Evolutionary conservation across 2,113 vertebrate species (phyloP).

Genomic region (Microcebus murinus): DNA sequence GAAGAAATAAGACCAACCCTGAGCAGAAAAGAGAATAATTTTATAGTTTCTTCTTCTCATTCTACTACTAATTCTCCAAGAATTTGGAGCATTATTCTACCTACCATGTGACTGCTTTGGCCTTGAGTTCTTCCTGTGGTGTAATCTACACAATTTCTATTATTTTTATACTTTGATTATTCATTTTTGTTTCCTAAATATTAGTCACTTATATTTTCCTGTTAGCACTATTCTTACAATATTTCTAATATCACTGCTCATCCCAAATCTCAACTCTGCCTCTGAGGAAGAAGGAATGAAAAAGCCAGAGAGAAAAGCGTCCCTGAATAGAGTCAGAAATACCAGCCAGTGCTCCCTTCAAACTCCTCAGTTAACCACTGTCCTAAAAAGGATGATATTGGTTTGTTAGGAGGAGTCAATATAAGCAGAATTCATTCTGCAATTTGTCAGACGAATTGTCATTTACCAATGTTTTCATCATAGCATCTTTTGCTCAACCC

Average conservation of each 20-base stretch:
- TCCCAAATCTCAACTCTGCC: not conserved
- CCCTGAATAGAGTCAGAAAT: not conserved
- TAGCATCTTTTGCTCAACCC: not conserved
- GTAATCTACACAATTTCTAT: not conserved
- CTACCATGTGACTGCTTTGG: not conserved
- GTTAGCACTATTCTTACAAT: not conserved
- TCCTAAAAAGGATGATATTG: not conserved
- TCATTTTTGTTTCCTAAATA: not conserved
- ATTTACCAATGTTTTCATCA: not conserved
- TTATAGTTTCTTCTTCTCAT: not conserved
- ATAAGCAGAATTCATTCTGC: not conserved
- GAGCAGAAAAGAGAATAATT: not conserved
- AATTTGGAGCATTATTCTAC: not conserved
- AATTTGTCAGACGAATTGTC: not conserved
- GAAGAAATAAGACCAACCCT: not conserved
- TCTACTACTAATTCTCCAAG: not conserved
- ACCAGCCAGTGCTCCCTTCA: not conserved
- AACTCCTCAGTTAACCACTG: not conserved
- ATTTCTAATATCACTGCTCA: not conserved
- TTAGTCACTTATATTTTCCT: not conserved
- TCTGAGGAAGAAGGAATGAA: not conserved
- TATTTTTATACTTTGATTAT: not conserved
- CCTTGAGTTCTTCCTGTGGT: not conserved
- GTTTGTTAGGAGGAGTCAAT: not conserved
- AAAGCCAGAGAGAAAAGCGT: not conserved